Evolutionary conservation across 1,140 invertebrate genomes (phyloP), one percentile per base, ranked within the genome.

Genomic region (Bacillus rossius): DNA sequence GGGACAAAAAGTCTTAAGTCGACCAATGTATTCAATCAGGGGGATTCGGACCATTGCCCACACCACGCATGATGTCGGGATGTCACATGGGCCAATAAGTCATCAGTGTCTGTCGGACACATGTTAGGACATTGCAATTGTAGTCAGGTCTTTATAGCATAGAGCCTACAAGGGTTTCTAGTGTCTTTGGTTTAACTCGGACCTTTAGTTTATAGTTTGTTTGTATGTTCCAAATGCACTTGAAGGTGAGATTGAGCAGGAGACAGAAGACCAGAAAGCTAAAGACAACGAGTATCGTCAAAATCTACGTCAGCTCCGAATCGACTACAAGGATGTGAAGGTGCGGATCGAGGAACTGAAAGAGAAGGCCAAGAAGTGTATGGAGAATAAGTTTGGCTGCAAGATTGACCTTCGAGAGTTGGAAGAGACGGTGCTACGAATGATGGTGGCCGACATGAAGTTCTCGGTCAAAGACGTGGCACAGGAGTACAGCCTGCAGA

Each of bases 171-270:
- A n/a, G n/a, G n/a, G n/a, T n/a, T n/a, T n/a, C n/a, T n/a, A n/a
- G n/a, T n/a, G n/a, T n/a, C n/a, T n/a, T n/a, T n/a, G n/a, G n/a
- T n/a, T n/a, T n/a, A n/a, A n/a, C n/a, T n/a, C n/a, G n/a, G n/a
- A n/a, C n/a, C n/a, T n/a, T n/a, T n/a, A n/a, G n/a, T n/a, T n/a
- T n/a, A n/a, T n/a, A n/a, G 10, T 34, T 34, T 34, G 29, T 34
- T 34, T 10, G 10, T 10, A 34, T 34, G 29, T 34, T 34, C 70
- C 89, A 0, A 81, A 84, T 40, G 72, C 75, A 1, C 75, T 85
- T 64, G 85, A 87, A 14, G 80, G 79, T 42, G 77, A 85, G 67
- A 68, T 89, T 5, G 75, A 85, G 58, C 70, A 80, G 16, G 86
- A 89, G 65, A 85, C 83, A 34, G 63, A 70, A 13, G 69, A 79